These are phyloP conservation scores for Zaprionus tsacasi DNA, from an alignment of 1,140 invertebrate species.

Conservation along the genomic window DNA sequence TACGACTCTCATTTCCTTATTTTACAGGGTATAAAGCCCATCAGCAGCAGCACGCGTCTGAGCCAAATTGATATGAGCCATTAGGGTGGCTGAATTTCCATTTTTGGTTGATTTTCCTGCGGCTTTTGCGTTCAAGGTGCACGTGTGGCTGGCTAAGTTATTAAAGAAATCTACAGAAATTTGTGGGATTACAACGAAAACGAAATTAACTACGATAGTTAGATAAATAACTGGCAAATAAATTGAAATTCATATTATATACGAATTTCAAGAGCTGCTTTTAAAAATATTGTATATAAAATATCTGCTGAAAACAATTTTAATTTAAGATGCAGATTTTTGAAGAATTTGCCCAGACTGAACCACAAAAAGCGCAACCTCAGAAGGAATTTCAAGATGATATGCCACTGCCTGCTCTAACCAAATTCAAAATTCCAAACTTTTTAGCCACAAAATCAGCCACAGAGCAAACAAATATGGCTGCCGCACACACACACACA, in stretches of 20 bases:
- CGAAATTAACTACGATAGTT: slow-evolving; percentile 5
- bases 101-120: slow-evolving; percentile 42
- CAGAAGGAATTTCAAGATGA: not conserved
- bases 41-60: slow-evolving; percentile 65
- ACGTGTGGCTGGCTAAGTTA: slow-evolving; percentile 33
- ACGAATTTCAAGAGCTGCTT: not conserved
- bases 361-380: no score
- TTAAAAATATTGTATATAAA: not conserved
- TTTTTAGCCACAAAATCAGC: slow-evolving; percentile 24
- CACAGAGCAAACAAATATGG: slow-evolving; percentile 51
- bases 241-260: not conserved
- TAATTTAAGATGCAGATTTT: not conserved
- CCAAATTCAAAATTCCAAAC: slow-evolving; percentile 2
- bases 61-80: slow-evolving; percentile 82
- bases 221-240: slow-evolving; percentile 22
- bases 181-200: slow-evolving; percentile 10
- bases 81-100: slow-evolving; percentile 72
- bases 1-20: not conserved
- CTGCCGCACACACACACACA: slow-evolving; percentile 14
- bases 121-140: slow-evolving; percentile 34
- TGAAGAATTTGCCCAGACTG: no score
- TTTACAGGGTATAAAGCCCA: slow-evolving; percentile 25
- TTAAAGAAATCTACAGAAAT: slow-evolving; percentile 10
- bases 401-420: not conserved
- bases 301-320: not conserved